phyloP scores from a whole-genome alignment of 1,140 invertebrate genomes.

The Nephila pilipes region DNA sequence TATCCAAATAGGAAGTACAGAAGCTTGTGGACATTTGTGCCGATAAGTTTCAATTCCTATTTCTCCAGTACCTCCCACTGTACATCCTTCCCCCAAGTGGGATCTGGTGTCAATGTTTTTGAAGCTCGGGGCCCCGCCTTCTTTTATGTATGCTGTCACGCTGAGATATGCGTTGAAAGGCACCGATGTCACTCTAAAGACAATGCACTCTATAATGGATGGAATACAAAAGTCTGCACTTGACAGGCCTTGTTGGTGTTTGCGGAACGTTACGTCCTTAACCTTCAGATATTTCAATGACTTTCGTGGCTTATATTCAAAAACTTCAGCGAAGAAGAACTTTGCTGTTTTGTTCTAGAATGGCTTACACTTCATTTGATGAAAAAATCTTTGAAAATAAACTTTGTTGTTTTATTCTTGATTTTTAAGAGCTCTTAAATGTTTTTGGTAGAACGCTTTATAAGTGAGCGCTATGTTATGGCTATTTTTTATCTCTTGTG shows the following conservation, averaged over 20 bases:
- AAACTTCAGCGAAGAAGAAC: neutral
- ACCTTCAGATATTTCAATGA: neutral
- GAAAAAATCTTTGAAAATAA: neutral
- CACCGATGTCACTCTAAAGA: neutral
- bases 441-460: no score
- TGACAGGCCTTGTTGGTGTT: neutral
- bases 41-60: neutral
- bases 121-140: neutral
- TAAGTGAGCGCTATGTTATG: no score
- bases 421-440: no score
- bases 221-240: neutral
- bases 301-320: neutral
- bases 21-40: neutral
- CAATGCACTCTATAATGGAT: neutral
- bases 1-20: no score
- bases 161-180: neutral
- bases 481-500: no score
- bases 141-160: neutral
- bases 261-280: neutral
- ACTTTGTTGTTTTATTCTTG: no score
- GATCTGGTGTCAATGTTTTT: no score
- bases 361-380: neutral
- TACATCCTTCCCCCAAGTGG: neutral
- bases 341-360: neutral
- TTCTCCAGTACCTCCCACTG: neutral